These are phyloP conservation scores for Erebia epiphron DNA, from an alignment of 2,888 invertebrate species.

Conservation along the genomic window DNA sequence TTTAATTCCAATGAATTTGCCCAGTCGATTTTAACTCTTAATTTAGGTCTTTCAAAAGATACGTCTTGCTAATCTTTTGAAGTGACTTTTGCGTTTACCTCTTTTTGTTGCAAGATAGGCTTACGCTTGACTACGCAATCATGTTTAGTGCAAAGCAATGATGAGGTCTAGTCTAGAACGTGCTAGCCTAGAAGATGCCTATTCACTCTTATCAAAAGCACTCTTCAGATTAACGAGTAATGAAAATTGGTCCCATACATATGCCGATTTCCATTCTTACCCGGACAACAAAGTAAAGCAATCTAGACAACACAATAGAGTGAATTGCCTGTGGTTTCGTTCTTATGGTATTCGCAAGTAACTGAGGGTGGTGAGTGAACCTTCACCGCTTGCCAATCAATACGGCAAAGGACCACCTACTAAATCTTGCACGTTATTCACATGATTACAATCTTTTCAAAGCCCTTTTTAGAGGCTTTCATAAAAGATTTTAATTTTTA, in stretches of 20 bases:
- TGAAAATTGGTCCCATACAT: background rate
- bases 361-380: constrained; percentile 53
- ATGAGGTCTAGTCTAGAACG: no score
- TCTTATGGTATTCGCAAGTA: constrained; percentile 61
- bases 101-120: no score
- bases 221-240: background rate
- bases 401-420: constrained; percentile 52
- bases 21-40: background rate
- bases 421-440: constrained; percentile 40
- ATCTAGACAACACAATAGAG: constrained; percentile 31
- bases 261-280: constrained; percentile 1
- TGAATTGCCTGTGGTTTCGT: constrained; percentile 42
- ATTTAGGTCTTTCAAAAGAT: background rate
- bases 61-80: background rate
- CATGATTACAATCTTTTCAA: constrained; percentile 26
- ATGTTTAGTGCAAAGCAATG: no score
- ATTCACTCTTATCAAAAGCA: background rate
- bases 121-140: no score
- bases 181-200: no score
- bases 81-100: no score
- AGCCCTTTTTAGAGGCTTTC: constrained; percentile 4
- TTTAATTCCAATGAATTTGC: no score
- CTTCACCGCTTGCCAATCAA: constrained; percentile 62
- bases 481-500: constrained; percentile 12
- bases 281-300: constrained; percentile 25